Evolutionary conservation across 1,140 invertebrate genomes (phyloP), one percentile per base, ranked within the genome.

Genomic region (Drosophila sp.): DNA sequence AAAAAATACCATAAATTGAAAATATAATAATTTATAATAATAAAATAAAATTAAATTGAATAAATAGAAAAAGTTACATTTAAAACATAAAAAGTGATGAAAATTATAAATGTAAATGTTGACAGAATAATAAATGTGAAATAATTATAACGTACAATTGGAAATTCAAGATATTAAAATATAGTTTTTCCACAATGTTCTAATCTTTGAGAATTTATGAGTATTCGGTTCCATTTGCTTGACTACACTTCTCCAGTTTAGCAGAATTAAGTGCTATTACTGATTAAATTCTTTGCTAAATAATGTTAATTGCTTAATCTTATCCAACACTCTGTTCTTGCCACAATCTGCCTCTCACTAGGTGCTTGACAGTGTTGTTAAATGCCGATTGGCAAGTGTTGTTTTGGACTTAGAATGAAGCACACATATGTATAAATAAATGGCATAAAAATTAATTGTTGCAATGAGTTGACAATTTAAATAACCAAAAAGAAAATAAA

Each of bases 401-500:
- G 4, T 56, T 56, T 61, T 27, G 38, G n/a, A 58, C 21, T 58
- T 58, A 58, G 29, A 14, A 45, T 65, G 43, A 46, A 27, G 8
- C 32, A 13, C 7, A 34, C 11, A 58, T 21, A n/a, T n/a, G n/a
- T n/a, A 21, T 45, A 21, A 46, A 34, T 32, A 59, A 59, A 34
- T 13, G n/a, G 48, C 46, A 62, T 67, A 29, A 64, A 40, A 62
- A 59, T 54, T 66, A 80, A 80, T 76, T 80, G 78, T 48, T 48
- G 34, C 53, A 41, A 41, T 75, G 71, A 79, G 58, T 79, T 80
- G 71, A 64, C 64, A 78, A 32, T 78, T 73, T 56, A 11, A 38
- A 43, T 18, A 27, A 48, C 27, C 9, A 27, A 40, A 59, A 32
- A 45, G 21, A 48, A 43, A 18, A 32, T 14, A 32, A n/a, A n/a